Evolutionary conservation across 2,113 vertebrate genomes (phyloP), one percentile per base, ranked within the genome.

Genomic region (Alouatta palliata): DNA sequence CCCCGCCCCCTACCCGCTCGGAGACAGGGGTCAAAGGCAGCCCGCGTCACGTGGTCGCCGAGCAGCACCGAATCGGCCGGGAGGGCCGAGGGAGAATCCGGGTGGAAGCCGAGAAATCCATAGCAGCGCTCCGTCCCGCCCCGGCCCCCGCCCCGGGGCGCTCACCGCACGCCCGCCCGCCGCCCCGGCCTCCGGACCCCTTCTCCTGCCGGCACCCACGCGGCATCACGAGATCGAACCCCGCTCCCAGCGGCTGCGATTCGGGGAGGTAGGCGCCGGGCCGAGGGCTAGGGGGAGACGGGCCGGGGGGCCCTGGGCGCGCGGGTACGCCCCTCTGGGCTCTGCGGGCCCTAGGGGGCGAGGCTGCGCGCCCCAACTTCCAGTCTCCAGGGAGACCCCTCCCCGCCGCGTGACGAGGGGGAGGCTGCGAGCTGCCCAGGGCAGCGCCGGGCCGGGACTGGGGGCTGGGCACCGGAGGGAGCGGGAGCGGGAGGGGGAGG

Each of bases 1-100:
- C 96, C 97, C 98, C 96, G 95, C 95, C 97, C 97, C 97, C 96
- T 95, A 85, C 88, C 91, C 96, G 81, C 95, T 92, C 94, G 2
- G 88, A 96, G 95, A 70, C 93, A 4, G 85, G 98, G 98, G 98
- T 97, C 98, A 97, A 96, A 97, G 98, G 98, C 98, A 97, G 97
- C 96, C 85, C 56, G 98, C 95, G 89, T 98, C 98, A 98, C 98
- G 98, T 98, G 98, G 97, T 94, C 95, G 94, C 97, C 85, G 97
- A 97, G 97, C 95, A 52, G 97, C 97, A 97, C 97, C 96, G 97
- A 97, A 80, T 97, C 98, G 96, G 97, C 94, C 97, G 97, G 95
- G 90, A 95, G 97, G 96, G 97, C 97, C 89, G 97, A 91, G 97
- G 96, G 94, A 97, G 97, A 96, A 95, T 95, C 97, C 77, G 97